Percentiles rank a stretch among this genome's conserved stretches.
phyloP scores from a whole-genome alignment of 2,888 invertebrate genomes.

The Aricia artaxerxes region DNA sequence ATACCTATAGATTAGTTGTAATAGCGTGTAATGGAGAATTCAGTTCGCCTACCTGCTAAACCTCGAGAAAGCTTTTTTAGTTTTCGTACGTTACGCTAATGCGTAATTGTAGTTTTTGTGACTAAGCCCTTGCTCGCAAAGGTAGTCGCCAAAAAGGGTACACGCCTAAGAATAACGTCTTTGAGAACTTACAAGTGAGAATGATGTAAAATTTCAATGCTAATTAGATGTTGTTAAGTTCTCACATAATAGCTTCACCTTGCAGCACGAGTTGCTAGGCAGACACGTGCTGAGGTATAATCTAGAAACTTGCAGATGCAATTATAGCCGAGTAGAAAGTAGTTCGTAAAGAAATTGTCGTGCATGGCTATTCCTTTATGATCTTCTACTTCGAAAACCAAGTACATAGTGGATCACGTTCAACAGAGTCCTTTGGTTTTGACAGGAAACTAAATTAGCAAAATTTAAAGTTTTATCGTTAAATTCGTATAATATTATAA shows the following conservation, averaged over 20 bases:
- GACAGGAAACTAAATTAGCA: neutral
- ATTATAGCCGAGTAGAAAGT: conserved; percentile 13
- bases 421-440: neutral
- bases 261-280: conserved; percentile 28
- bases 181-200: conserved; percentile 20
- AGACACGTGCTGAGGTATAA: conserved; percentile 26
- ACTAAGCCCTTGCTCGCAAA: neutral
- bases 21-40: neutral
- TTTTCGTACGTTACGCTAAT: conserved; percentile 21
- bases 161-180: neutral
- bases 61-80: neutral
- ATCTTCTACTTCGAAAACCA: neutral
- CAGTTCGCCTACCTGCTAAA: neutral
- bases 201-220: conserved; percentile 12
- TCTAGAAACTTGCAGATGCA: conserved; percentile 29
- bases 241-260: conserved; percentile 17
- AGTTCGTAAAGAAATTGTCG: neutral
- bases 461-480: neutral
- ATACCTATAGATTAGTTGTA: neutral
- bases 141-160: neutral
- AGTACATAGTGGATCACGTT: neutral
- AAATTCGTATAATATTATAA: neutral
- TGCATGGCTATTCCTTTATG: neutral
- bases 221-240: conserved; percentile 15
- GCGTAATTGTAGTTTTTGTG: conserved; percentile 28